Evolutionary conservation across 2,888 invertebrate species (phyloP), one percentile per base, ranked within the genome.

Genomic region (Griposia aprilina): DNA sequence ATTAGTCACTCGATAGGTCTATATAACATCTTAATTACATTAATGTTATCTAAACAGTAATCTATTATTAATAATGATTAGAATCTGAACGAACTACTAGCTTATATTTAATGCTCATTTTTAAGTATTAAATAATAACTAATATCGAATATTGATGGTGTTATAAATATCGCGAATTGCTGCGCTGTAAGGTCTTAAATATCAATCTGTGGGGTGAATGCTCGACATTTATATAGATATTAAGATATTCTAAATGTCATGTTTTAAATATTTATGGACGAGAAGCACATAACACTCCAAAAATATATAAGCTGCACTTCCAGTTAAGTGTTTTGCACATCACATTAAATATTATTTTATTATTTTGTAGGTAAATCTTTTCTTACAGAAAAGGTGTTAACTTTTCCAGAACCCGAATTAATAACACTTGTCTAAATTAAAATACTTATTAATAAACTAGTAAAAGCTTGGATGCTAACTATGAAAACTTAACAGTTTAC

Each of bases 131-230:
- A 62, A 71, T 70, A 62, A 70, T 81, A 76, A 71, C 30, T 36
- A 45, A 82, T 70, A 45, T n/a, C n/a, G 55, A 74, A 67, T 65
- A 65, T 78, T 74, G 5, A 79, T 70, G 41, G 20, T 62, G 41
- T 62, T 30, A 68, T 80, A 74, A 76, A 84, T 62, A 84, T 76
- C 66, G 26, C 48, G 7, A 67, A 68, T 73, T 11, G 50, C 50
- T 60, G 48, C 59, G 30, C 23, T 68, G 20, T n/a, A 41, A n/a
- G 15, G 26, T 74, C 17, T 83, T 81, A 78, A 81, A 84, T 87
- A 84, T 84, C 76, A 74, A 80, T 75, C 41, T 80, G 26, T 70
- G 70, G 41, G 88, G 85, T 86, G 74, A 86, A 86, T 26, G 87
- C 23, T 80, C 86, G 86, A 78, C 85, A 87, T 86, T 87, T 82